Evolutionary conservation across 2,888 invertebrate species (phyloP).

Genomic region (Sarcophaga carnaria): DNA sequence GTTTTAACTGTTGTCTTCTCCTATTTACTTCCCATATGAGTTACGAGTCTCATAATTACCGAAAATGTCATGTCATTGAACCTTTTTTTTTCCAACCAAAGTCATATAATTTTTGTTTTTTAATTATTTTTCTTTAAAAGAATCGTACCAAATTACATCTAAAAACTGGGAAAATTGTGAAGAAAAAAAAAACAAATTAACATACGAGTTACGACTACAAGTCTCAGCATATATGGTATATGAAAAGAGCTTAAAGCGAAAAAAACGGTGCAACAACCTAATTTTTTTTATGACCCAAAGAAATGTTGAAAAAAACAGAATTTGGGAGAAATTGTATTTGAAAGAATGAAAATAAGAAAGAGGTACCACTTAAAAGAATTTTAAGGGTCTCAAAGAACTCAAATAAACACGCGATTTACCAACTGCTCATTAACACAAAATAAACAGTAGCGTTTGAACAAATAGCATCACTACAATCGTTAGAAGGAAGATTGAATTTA

Average conservation of each 20-base stretch:
- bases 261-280: conserved; percentile 66
- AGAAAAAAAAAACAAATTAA: conserved; percentile 46
- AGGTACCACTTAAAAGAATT: conserved; percentile 54
- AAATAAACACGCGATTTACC: conserved; percentile 36
- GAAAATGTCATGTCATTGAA: conserved; percentile 66
- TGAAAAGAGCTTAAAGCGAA: conserved; percentile 35
- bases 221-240: background rate
- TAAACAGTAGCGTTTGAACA: background rate
- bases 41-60: conserved; percentile 24
- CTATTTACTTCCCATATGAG: no score
- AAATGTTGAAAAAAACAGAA: conserved; percentile 30
- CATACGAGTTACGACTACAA: conserved; percentile 31
- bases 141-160: conserved; percentile 26
- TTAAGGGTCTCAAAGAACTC: conserved; percentile 23
- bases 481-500: no score
- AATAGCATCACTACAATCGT: background rate
- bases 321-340: conserved; percentile 18
- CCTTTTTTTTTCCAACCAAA: conserved; percentile 15
- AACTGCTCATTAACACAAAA: background rate
- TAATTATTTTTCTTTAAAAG: background rate
- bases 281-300: conserved; percentile 63
- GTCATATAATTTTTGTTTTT: no score
- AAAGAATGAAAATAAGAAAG: conserved; percentile 41
- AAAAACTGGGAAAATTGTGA: background rate
- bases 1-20: no score